Evolutionary conservation across 2,888 invertebrate genomes (phyloP).

Genomic region (Parnassius smintheus): DNA sequence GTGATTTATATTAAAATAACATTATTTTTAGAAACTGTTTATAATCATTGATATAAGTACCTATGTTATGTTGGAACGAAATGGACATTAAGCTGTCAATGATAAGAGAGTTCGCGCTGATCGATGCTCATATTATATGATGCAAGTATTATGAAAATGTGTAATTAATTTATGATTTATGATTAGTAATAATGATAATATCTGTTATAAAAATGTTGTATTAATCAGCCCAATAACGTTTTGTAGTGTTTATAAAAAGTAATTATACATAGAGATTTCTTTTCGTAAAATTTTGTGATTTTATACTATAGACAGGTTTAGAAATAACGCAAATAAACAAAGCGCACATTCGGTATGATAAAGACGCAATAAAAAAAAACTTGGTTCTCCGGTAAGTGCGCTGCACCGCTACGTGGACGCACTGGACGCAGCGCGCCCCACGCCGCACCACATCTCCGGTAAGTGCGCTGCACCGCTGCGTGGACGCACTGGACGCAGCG

Average conservation of each 20-base stretch:
- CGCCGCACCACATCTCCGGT: no score
- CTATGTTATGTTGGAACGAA: not conserved
- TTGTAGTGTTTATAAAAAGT: slow-evolving; percentile 22
- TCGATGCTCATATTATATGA: slow-evolving; percentile 44
- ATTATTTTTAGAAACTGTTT: no score
- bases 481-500: no score
- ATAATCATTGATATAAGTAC: no score
- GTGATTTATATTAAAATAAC: no score
- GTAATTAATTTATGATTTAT: slow-evolving; percentile 74
- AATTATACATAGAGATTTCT: not conserved
- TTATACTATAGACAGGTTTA: no score
- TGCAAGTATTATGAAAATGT: slow-evolving; percentile 68
- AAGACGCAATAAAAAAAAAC: slow-evolving; percentile 13
- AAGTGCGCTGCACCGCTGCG: no score
- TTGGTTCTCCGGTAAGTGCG: no score
- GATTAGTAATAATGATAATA: slow-evolving; percentile 39
- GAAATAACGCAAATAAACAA: slow-evolving; percentile 23
- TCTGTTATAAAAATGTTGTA: slow-evolving; percentile 48
- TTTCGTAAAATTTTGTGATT: not conserved
- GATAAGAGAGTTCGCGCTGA: not conserved
- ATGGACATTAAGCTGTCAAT: not conserved
- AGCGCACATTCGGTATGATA: slow-evolving; percentile 6
- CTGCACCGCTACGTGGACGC: no score
- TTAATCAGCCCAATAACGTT: slow-evolving; percentile 36
- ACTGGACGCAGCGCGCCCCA: no score